These are phyloP conservation scores for Arion vulgaris DNA, from an alignment of 1,140 invertebrate species.

Conservation along the genomic window DNA sequence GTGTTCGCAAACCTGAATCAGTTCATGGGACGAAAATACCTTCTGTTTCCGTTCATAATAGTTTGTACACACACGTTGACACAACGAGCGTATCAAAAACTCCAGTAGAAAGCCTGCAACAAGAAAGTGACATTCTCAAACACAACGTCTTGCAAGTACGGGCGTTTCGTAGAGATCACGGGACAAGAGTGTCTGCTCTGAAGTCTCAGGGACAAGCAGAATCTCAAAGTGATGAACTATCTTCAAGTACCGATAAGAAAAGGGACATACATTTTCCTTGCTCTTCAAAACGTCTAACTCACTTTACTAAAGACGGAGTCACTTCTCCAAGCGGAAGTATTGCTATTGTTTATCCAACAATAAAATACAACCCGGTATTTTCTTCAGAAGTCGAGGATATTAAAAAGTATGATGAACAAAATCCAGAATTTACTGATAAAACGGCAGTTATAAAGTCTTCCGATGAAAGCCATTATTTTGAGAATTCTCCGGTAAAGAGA, in stretches of 20 bases:
- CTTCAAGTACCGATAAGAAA: neutral
- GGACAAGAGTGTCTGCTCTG: neutral
- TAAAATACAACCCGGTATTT: neutral
- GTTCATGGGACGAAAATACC: neutral
- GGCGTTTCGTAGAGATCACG: conserved; percentile 5
- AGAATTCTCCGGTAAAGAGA: neutral
- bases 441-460: neutral
- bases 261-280: neutral
- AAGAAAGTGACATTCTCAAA: neutral
- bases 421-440: too few relatives aligned
- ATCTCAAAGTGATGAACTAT: neutral
- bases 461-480: neutral
- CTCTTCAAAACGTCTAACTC: neutral
- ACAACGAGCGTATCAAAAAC: neutral
- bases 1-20: conserved; percentile 3
- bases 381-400: neutral
- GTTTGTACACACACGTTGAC: neutral
- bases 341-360: conserved; percentile 24
- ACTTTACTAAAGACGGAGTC: neutral
- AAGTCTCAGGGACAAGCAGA: neutral
- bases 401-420: neutral
- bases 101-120: neutral
- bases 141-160: neutral
- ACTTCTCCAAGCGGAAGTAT: neutral
- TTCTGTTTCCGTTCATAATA: neutral